Evolutionary conservation across 2,113 vertebrate genomes (phyloP).

Genomic region (Galbula dea): DNA sequence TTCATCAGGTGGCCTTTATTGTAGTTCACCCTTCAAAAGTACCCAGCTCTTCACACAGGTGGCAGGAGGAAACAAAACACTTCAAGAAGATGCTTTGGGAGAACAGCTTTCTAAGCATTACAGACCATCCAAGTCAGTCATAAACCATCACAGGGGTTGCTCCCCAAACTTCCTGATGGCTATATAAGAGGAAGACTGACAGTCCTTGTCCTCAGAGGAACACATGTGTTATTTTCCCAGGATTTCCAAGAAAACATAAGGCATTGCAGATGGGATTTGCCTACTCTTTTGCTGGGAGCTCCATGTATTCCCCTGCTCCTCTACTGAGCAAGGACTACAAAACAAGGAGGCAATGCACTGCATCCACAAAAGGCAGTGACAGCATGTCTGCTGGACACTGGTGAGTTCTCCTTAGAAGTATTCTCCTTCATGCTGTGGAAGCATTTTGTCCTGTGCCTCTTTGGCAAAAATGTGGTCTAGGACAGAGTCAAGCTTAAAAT

Average conservation of each 20-base stretch:
- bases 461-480: neutral
- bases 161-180: neutral
- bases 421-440: neutral
- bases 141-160: neutral
- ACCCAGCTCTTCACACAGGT: neutral
- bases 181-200: neutral
- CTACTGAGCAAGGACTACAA: neutral
- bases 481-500: neutral
- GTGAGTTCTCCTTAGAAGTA: neutral
- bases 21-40: neutral
- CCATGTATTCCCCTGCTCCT: neutral
- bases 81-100: neutral
- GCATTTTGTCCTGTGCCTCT: neutral
- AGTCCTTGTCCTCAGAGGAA: neutral
- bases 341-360: neutral
- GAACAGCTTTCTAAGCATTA: neutral
- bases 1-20: neutral
- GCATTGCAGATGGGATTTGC: neutral
- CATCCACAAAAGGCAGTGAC: neutral
- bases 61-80: neutral
- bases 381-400: neutral
- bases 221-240: neutral
- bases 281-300: neutral
- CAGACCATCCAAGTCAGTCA: neutral
- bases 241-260: neutral